Evolutionary conservation across 2,113 vertebrate species (phyloP).

Genomic region (Odocoileus virginianus): DNA sequence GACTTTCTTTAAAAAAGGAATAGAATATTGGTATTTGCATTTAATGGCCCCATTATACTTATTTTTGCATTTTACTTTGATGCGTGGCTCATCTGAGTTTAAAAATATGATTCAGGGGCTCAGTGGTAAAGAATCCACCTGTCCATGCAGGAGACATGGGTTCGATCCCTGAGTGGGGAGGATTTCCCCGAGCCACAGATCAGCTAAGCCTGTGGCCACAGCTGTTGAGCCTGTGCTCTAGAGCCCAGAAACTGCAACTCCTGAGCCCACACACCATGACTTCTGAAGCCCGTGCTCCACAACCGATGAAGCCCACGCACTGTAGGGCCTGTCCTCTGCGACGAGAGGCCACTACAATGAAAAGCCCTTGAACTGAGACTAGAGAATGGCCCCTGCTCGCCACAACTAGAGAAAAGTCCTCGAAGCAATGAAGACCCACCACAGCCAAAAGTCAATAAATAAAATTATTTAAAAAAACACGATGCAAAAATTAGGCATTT

Average conservation of each 20-base stretch:
- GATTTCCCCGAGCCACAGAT: neutral
- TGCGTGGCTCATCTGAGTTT: neutral
- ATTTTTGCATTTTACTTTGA: neutral
- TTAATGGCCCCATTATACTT: neutral
- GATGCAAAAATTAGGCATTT: neutral
- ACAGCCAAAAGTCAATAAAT: neutral
- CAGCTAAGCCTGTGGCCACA: neutral
- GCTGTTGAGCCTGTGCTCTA: neutral
- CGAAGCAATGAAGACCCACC: neutral
- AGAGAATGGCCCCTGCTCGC: neutral
- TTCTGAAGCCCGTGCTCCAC: neutral
- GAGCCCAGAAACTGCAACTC: neutral
- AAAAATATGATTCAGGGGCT: neutral
- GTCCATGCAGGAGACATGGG: neutral
- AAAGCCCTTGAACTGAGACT: neutral
- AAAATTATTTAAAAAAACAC: neutral
- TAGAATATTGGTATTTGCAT: neutral
- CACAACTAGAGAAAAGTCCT: neutral
- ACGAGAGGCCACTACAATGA: neutral
- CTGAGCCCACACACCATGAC: neutral
- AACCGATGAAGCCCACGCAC: neutral
- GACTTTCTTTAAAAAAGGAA: neutral
- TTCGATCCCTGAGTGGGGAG: neutral
- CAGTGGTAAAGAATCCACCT: neutral
- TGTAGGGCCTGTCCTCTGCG: neutral